phyloP scores from a whole-genome alignment of 2,888 invertebrate genomes.

The Protula sp. region DNA sequence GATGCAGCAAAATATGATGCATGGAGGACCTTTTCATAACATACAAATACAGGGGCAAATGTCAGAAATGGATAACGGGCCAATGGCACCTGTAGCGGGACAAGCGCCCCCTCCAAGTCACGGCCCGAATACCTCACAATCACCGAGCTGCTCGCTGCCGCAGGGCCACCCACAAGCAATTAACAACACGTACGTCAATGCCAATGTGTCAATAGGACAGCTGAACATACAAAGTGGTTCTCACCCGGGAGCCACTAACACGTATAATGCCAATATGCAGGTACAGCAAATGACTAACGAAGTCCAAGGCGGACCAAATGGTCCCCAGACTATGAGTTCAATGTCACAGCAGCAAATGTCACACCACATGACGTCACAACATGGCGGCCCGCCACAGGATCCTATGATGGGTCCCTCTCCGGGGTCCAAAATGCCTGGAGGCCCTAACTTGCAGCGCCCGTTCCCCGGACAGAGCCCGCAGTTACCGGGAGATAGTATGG shows the following conservation, averaged over 20 bases:
- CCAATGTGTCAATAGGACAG: constrained; percentile 57
- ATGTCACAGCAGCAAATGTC: not conserved
- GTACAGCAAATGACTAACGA: constrained; percentile 31
- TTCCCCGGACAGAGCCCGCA: not conserved
- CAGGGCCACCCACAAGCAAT: constrained; percentile 46
- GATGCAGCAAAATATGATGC: constrained; percentile 53
- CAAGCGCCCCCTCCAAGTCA: not conserved
- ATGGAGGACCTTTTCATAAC: constrained; percentile 53
- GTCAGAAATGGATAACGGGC: constrained; percentile 22
- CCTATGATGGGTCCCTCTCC: constrained; percentile 2
- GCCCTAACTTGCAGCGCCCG: not conserved
- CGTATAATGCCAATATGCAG: constrained; percentile 31
- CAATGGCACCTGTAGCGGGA: not conserved
- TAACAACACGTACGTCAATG: constrained; percentile 57
- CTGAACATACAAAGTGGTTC: constrained; percentile 56
- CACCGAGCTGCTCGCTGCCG: constrained; percentile 9
- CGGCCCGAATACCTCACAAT: too few species aligned
- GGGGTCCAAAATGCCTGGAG: constrained; percentile 1
- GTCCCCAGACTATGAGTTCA: not conserved
- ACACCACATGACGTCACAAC: too few species aligned
- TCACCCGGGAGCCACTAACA: constrained; percentile 30
- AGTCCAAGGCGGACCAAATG: not conserved
- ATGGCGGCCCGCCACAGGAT: not conserved
- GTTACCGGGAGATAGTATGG: constrained; percentile 8
- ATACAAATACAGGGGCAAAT: constrained; percentile 50